Base-by-base conservation (phyloP, 1,140 invertebrate genomes). In the Leptonema lineaticorne region DNA sequence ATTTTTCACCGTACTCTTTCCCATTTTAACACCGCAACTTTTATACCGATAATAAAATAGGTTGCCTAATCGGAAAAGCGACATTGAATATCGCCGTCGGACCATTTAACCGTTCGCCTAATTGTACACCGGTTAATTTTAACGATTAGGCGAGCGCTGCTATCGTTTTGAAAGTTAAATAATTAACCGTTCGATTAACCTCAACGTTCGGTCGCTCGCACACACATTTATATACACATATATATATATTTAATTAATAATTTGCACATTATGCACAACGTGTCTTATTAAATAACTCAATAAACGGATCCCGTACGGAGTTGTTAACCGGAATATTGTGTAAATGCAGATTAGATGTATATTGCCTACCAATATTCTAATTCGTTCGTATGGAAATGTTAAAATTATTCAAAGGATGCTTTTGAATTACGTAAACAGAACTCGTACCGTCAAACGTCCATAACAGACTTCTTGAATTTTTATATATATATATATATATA, bases 401-500 rank as follows among this genome's bases (percentile, higher is more conserved):
- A 62, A 62, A 62, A 37, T 62, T 62, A 62, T 62, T 62, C 59
- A 45, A 62, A 20, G 29, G 59, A 41, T 33, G 59, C 18, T 58
- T 58, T 28, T 26, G 24, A 22, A 58, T 58, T 58, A 58, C 26
- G 56, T 27, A 27, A 58, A 28, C 26, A 26, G 56, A 58, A 58
- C 56, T 58, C 56, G 56, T 16, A 27, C 56, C 56, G 16, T 14
- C 2, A 16, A 41, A 9, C 16, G 2, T 3, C 37, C 11, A 41
- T 41, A 3, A 9, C 37, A 14, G 37, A 16, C 37, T 11, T 1
- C 9, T n/a, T n/a, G n/a, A n/a, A n/a, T n/a, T n/a, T n/a, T n/a
- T n/a, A n/a, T n/a, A n/a, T n/a, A n/a, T n/a, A n/a, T n/a, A n/a
- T n/a, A n/a, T n/a, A n/a, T n/a, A n/a, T n/a, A n/a, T n/a, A n/a